Base-by-base conservation (phyloP, 2,888 invertebrate species). In the Aelia acuminata region DNA sequence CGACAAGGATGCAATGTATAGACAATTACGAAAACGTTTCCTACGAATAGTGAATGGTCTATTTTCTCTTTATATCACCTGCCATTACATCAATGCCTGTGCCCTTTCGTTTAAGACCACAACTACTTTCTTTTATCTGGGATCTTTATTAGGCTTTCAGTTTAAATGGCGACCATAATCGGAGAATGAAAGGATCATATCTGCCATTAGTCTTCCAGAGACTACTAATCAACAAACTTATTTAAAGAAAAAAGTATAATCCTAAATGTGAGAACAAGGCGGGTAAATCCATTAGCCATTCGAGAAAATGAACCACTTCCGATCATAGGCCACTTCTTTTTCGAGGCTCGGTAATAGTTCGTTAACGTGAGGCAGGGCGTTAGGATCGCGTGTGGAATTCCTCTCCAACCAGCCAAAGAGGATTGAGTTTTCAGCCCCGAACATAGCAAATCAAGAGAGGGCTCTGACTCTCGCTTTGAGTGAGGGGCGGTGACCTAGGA, bases 361-460 rank as follows among this genome's bases (percentile, higher is more conserved):
- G 63, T 35, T 70, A 35, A 70, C 31, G 31, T 70, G 63, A 20
- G 31, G 31, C 35, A 31, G 35, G 35, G 63, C 35, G 31, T 35
- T 35, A 35, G 35, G 18, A 70, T 70, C 63, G 63, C 63, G 63
- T 70, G 63, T 70, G 35, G 18, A 35, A 18, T 35, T 7, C 31
- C 63, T 70, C 63, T 70, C 63, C 31, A 35, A 26, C 63, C 26
- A 35, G 20, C 31, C 31, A 7, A 35, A 4, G 63, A 35, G 31
- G 35, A 70, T 70, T 70, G 63, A 70, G 63, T 70, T 70, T 70
- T 70, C 63, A 26, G 35, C 63, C 63, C 35, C 63, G 20, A 70
- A 31, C 18, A 7, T 1, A 70, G 63, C 20, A 31, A 35, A 70
- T 70, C 63, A 35, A 26, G 13, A 15, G 35, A 20, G 15, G 35